Evolutionary conservation across 2,113 vertebrate genomes (phyloP).

Genomic region (Anhinga anhinga): DNA sequence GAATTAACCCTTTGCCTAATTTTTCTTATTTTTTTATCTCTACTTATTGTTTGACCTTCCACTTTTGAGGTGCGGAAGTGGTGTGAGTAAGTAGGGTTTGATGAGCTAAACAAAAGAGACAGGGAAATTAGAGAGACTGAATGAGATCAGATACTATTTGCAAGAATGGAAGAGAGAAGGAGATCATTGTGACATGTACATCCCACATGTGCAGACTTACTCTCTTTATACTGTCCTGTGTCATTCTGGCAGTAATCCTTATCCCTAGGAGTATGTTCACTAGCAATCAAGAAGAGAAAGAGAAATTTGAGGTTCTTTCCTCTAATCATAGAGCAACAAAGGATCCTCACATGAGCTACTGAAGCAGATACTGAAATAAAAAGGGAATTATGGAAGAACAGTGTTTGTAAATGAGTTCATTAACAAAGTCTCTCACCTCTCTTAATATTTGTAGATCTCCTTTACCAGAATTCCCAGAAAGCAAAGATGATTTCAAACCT

Average conservation of each 20-base stretch:
- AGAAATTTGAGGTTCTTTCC: neutral
- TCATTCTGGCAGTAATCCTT: neutral
- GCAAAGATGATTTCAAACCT: neutral
- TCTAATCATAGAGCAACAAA: neutral
- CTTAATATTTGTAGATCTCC: neutral
- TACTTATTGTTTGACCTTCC: neutral
- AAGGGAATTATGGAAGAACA: neutral
- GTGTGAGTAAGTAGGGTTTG: neutral
- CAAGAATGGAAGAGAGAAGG: neutral
- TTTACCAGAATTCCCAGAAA: neutral
- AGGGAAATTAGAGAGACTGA: neutral
- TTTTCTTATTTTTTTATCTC: neutral
- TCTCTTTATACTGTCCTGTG: neutral
- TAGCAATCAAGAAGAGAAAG: neutral
- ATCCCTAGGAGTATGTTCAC: neutral
- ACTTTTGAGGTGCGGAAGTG: neutral
- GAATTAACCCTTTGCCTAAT: neutral
- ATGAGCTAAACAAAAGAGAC: neutral
- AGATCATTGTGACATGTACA: accelerated
- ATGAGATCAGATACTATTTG: neutral
- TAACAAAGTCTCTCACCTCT: neutral
- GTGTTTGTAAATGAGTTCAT: neutral
- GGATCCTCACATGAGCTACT: neutral
- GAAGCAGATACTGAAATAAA: neutral
- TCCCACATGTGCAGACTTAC: neutral